Conservation (phyloP, 2,113 vertebrate genomes). For the Suncus etruscus region DNA sequence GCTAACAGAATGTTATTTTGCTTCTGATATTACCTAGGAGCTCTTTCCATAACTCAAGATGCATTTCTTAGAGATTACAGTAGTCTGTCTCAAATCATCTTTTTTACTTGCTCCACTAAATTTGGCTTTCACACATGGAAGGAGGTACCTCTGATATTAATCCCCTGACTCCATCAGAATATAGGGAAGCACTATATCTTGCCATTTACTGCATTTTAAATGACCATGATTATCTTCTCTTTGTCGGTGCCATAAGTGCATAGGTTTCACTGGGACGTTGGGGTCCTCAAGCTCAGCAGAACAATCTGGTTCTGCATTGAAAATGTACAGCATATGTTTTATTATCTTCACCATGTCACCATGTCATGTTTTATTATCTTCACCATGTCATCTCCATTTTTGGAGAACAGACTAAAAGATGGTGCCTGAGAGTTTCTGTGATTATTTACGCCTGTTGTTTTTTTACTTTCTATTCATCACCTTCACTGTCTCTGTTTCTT, state of each 20-base stretch:
- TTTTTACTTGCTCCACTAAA: conserved; percentile 48
- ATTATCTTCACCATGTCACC: conserved; percentile 52
- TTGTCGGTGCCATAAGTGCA: conserved; percentile 43
- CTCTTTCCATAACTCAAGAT: conserved; percentile 66
- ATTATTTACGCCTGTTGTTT: neutral
- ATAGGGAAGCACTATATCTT: conserved; percentile 56
- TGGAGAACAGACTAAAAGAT: neutral
- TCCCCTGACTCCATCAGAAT: neutral
- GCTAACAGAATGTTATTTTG: no score
- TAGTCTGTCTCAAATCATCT: neutral
- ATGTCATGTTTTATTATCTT: conserved; percentile 43
- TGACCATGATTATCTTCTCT: conserved; percentile 49
- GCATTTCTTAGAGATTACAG: neutral
- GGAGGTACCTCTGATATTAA: neutral
- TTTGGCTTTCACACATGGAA: conserved; percentile 30
- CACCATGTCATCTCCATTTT: conserved; percentile 11
- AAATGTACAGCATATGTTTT: conserved; percentile 6
- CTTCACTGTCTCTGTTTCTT: neutral
- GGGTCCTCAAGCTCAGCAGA: neutral
- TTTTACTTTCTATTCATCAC: neutral
- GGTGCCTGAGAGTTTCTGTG: neutral
- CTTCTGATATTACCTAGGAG: no score
- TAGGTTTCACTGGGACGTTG: neutral
- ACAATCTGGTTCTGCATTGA: conserved; percentile 54
- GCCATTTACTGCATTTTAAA: conserved; percentile 56